Evolutionary conservation across 2,113 vertebrate species (phyloP).

Genomic region (Hippolais icterina): DNA sequence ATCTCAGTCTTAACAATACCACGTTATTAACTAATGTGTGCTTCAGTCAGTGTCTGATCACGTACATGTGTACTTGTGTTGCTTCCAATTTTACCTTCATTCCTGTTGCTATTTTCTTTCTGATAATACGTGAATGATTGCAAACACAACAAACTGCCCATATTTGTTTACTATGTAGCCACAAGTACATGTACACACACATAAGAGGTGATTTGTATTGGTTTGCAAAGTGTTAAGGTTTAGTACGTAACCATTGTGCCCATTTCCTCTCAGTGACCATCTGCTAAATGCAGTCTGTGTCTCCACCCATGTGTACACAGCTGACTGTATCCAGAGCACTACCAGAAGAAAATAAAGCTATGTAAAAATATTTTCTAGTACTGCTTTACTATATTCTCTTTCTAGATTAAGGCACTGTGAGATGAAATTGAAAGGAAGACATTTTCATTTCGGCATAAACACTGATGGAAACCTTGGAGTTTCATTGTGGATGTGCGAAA

Average conservation of each 20-base stretch:
- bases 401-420: not conserved
- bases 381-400: not conserved
- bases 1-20: not conserved
- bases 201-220: not conserved
- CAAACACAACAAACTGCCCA: not conserved
- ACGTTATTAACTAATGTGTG: not conserved
- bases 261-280: not conserved
- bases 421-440: not conserved
- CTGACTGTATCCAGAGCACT: not conserved
- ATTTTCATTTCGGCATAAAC: not conserved
- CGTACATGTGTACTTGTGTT: rapidly evolving
- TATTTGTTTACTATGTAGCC: not conserved
- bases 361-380: not conserved
- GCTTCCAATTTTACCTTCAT: not conserved
- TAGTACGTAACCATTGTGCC: not conserved
- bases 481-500: not conserved
- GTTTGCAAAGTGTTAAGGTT: not conserved
- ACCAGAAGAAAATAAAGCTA: not conserved
- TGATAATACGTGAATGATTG: not conserved
- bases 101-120: not conserved
- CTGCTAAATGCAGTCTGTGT: not conserved
- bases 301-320: not conserved
- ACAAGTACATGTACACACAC: not conserved
- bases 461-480: not conserved
- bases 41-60: not conserved